Evolutionary conservation across 2,113 vertebrate genomes (phyloP), one percentile per base, ranked within the genome.

Genomic region (Irena cyanogastra): DNA sequence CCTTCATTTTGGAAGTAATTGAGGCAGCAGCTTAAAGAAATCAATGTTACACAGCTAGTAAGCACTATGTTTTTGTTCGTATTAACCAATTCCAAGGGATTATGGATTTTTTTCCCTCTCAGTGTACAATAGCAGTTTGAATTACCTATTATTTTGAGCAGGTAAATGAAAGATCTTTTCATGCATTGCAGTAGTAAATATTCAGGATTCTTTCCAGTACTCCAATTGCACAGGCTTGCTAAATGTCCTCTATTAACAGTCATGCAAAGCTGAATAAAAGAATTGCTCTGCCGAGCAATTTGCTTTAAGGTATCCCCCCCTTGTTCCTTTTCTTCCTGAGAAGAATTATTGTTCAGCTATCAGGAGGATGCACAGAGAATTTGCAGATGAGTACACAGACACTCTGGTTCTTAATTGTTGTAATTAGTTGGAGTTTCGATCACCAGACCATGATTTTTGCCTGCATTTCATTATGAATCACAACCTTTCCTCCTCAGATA

Each of bases 1-100:
- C 93, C 87, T 89, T 89, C 59, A 1, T 93, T 97, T 96, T 94
- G 39, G 79, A 94, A 93, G 75, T 96, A 97, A 97, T 96, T 93
- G 96, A 96, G 87, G 84, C 74, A 90, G 90, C 91, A 64, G 68
- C 95, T 92, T 96, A 95, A 92, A 91, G 80, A 92, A 96, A 96
- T 97, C 95, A 89, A 92, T 97, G 96, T 90, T 94, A 83, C 83
- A 91, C 49, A 94, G 96, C 91, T 50, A 76, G 80, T 65, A 90
- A 97, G 89, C 83, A 47, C 45, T 88, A 26, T 75, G 84, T n/a
- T 96, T 96, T 96, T 95, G 77, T 96, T 95, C 93, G 74, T 81
- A 60, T 94, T 91, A 94, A 91, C 59, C 89, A 96, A 28, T 93
- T 95, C 65, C 72, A 42, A 92, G 78, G 71, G 90, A 84, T 95